Evolutionary conservation across 2,797 vertebrate genomes (phyloP), one percentile per base, ranked within the genome.

Genomic region (Acanthurus lineatus): DNA sequence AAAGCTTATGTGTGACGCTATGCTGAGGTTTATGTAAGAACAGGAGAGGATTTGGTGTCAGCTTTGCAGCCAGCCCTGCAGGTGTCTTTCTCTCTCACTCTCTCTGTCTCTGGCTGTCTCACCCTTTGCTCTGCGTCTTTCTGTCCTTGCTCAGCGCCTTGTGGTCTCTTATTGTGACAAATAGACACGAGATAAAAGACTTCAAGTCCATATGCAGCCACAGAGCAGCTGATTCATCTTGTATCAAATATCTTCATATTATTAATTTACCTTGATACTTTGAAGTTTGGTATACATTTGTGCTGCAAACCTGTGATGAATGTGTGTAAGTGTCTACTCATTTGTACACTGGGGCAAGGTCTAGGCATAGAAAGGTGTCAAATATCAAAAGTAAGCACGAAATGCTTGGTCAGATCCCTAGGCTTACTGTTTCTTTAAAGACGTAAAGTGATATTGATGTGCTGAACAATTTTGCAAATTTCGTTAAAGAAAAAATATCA

Each of bases 11-110:
- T 62, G 64, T 42, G 68, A 56, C 61, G 64, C 44, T 40, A 3
- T 45, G 70, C 48, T 35, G 76, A 68, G 58, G 64, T 65, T 76
- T 53, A 15, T 48, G 52, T 48, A 78, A 73, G 61, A 80, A 63
- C 19, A 79, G 51, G 48, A 52, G 70, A 42, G 45, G 60, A 70
- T 48, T 60, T 75, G 76, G 85, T 86, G 83, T 89, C 68, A 14
- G 45, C 42, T 85, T 85, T 79, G 57, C 32, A 56, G 12, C 49
- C 16, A 54, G 60, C 69, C 68, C 61, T 14, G 62, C 81, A 79
- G 84, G 82, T 84, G 54, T 79, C n/a, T 63, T 20, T 76, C 14
- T 68, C 52, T 73, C 17, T 54, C 7, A 28, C 28, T 51, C 49
- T 25, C 38, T 61, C 47, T 48, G 2, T 48, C 44, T 35, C 20